These are phyloP conservation scores for Yponomeuta cagnagella DNA, from an alignment of 2,888 invertebrate species.

Conservation along the genomic window DNA sequence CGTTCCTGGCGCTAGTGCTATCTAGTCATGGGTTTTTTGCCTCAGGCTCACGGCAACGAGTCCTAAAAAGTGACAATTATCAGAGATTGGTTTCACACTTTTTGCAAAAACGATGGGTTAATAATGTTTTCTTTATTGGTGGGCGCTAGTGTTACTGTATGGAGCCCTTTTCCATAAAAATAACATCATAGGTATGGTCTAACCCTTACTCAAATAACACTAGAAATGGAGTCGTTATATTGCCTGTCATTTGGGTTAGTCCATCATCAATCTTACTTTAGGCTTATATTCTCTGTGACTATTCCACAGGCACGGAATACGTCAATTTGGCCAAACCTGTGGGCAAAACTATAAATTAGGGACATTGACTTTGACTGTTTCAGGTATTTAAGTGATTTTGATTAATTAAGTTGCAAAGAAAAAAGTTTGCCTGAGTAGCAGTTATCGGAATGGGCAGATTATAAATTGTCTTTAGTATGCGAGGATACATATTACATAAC, in stretches of 20 bases:
- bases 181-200: no score
- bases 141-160: no score
- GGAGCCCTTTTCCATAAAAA: no score
- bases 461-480: no score
- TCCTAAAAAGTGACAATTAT: no score
- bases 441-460: background rate
- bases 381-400: background rate
- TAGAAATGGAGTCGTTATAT: background rate
- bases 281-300: background rate
- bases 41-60: no score
- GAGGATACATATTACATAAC: no score
- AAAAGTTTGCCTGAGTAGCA: background rate
- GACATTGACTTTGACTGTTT: background rate
- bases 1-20: no score
- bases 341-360: background rate
- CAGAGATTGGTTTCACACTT: no score
- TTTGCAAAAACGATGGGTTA: no score
- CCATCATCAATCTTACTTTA: background rate
- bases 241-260: background rate
- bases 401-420: background rate
- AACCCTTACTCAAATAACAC: background rate
- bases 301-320: background rate
- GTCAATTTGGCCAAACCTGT: background rate
- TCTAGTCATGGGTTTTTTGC: no score
- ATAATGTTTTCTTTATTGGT: no score